Conservation (phyloP, 35 echinoderm and acorn worm species). For the Chiridota heheva region DNA sequence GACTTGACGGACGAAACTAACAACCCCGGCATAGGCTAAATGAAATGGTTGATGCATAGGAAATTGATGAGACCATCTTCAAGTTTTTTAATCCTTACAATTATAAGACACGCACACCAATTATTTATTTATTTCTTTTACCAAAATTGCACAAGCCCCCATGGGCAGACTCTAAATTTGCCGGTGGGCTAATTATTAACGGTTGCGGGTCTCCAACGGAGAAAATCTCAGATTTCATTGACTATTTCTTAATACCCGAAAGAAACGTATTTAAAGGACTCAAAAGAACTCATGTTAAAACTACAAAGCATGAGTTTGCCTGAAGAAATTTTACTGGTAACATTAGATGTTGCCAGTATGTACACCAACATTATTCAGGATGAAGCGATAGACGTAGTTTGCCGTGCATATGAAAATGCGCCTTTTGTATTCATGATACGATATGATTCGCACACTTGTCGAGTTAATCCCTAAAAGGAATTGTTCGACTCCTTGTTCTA, state of each 20-base stretch:
- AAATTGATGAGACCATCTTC: not conserved
- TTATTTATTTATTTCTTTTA: conserved; percentile 18
- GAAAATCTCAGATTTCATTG: conserved; percentile 30
- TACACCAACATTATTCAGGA: not conserved
- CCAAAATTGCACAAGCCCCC: conserved; percentile 20
- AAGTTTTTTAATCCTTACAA: conserved; percentile 4
- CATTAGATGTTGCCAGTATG: conserved; percentile 12
- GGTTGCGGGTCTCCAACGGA: conserved; percentile 17
- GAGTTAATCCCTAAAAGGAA: too few species aligned
- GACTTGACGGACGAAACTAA: too few species aligned
- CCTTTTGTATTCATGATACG: too few species aligned
- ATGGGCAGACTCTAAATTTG: conserved; percentile 24
- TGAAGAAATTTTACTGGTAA: not conserved
- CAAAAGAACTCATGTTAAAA: not conserved
- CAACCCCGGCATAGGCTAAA: too few species aligned
- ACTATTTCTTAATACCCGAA: not conserved
- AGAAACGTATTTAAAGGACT: conserved; percentile 16
- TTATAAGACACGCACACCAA: not conserved
- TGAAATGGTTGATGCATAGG: too few species aligned
- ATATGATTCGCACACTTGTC: too few species aligned
- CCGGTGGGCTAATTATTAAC: conserved; percentile 7
- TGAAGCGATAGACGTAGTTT: not conserved
- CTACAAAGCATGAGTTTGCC: not conserved
- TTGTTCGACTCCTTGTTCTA: too few species aligned
- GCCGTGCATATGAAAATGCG: too few species aligned